These are phyloP conservation scores for Drosophila hamatofila DNA, from an alignment of 2,888 invertebrate genomes.

Conservation along the genomic window DNA sequence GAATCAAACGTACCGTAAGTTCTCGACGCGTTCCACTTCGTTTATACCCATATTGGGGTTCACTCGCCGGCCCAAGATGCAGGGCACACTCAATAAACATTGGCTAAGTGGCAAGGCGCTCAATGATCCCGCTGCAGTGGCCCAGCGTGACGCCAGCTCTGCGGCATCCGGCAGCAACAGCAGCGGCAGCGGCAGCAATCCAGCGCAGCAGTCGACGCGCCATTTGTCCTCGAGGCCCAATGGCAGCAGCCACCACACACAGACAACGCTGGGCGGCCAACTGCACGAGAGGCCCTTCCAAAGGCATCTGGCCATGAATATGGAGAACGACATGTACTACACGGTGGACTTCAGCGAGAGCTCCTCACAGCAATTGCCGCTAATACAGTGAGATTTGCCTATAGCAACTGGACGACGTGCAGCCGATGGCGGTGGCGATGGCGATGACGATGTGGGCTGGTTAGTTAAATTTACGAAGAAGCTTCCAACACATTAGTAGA, in stretches of 20 bases:
- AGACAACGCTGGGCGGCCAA: constrained; percentile 75
- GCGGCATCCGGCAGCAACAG: constrained; percentile 27
- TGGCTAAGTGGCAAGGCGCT: constrained; percentile 88
- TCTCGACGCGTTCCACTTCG: constrained; percentile 87
- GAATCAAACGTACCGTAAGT: constrained; percentile 90
- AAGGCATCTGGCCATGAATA: constrained; percentile 87
- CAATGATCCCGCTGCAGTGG: constrained; percentile 37
- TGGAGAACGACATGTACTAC: constrained; percentile 91
- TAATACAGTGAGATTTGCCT: constrained; percentile 88
- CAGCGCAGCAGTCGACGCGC: constrained; percentile 53
- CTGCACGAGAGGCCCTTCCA: constrained; percentile 85
- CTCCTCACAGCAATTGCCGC: constrained; percentile 90
- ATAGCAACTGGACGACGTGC: constrained; percentile 18
- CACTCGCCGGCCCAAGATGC: constrained; percentile 83
- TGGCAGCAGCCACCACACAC: constrained; percentile 55
- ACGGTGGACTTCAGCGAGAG: constrained; percentile 91
- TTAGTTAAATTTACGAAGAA: constrained; percentile 81
- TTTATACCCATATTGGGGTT: constrained; percentile 85
- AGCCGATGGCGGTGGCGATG: too few relatives aligned
- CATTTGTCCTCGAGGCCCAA: constrained; percentile 67
- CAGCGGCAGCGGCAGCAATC: constrained; percentile 23
- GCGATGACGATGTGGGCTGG: constrained; percentile 74
- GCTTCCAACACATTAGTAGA: constrained; percentile 33
- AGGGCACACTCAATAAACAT: constrained; percentile 85
- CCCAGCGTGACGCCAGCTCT: constrained; percentile 48